Base-by-base conservation (phyloP, 2,888 invertebrate species). In the Seira musarum region DNA sequence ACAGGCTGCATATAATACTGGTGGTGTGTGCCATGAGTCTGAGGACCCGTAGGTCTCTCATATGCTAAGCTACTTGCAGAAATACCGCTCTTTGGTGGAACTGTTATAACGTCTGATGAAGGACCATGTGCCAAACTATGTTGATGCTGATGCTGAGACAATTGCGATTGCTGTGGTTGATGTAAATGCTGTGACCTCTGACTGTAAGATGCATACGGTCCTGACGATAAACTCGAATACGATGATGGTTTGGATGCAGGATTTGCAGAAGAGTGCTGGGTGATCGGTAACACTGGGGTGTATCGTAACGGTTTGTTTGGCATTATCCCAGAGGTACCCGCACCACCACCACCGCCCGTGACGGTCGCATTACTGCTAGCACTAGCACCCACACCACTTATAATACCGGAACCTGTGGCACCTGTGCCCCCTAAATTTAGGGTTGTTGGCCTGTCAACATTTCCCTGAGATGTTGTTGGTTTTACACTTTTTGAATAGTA, bases 291-390 rank as follows among this genome's bases (percentile, higher is more conserved):
- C 15, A 81, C 72, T 35, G 85, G 85, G 53, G 86, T 85, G 75
- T 86, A 86, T 10, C 86, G 83, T 30, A 82, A 79, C 19, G 86
- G 84, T 64, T 86, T 86, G 70, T 83, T 85, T 19, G 86, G 85
- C 81, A 84, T 79, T 10, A 64, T 64, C 40, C 70, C 66, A 40
- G 40, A 19, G 46, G 64, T 40, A 40, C 65, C 65, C 53, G 13
- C 13, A 49, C 70, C 35, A 69, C 66, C 65, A 35, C 71, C 40
- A 53, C 57, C 66, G 40, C 60, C 63, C 68, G 65, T 60, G 69
- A 25, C 57, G 8, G 65, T 49, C 22, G 30, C 21, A 69, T 49
- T 21, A 35, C 25, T 30, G 15, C 61, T 24, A 63, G n/a, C 21
- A 57, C 80, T 63, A 46, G 60, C 69, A 46, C 53, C 61, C 21